Conservation (phyloP, 37 sponge, comb jelly and placozoan species). For the Sycon ciliatum region DNA sequence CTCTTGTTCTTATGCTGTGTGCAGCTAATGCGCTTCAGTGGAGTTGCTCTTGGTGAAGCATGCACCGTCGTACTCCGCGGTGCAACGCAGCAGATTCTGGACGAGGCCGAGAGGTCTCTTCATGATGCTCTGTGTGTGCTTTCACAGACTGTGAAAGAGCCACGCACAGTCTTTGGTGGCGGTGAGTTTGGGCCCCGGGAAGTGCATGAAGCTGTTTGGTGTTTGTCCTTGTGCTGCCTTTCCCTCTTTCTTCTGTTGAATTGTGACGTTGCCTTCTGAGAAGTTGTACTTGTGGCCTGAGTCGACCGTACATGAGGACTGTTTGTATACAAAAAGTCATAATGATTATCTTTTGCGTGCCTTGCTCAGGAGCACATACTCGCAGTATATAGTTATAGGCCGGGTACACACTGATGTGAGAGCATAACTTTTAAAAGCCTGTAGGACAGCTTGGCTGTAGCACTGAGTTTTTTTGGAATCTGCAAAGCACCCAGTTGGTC, state of each 20-base stretch:
- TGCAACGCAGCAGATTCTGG: constrained; percentile 96
- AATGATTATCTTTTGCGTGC: too few relatives aligned
- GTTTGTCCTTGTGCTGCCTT: background rate
- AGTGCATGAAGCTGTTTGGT: background rate
- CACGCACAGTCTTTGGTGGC: constrained; percentile 85
- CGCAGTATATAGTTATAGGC: too few relatives aligned
- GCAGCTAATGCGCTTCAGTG: constrained; percentile 58
- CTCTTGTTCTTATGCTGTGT: background rate
- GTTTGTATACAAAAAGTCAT: too few relatives aligned
- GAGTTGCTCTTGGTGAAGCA: constrained; percentile 85
- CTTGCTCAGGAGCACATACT: too few relatives aligned
- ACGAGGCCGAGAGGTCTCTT: constrained; percentile 91
- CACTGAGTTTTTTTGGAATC: too few relatives aligned
- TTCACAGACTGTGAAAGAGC: constrained; percentile 90
- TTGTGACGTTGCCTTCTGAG: background rate
- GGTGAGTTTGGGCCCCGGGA: too few relatives aligned
- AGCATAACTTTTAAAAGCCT: too few relatives aligned
- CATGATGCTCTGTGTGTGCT: constrained; percentile 97
- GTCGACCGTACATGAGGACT: background rate
- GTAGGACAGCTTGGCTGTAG: too few relatives aligned
- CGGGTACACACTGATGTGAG: too few relatives aligned
- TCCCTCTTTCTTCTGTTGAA: background rate
- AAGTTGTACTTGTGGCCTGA: too few relatives aligned
- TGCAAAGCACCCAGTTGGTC: too few relatives aligned
- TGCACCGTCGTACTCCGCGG: constrained; percentile 93